phyloP scores from a whole-genome alignment of 2,888 invertebrate species.

The Diploptera punctata region DNA sequence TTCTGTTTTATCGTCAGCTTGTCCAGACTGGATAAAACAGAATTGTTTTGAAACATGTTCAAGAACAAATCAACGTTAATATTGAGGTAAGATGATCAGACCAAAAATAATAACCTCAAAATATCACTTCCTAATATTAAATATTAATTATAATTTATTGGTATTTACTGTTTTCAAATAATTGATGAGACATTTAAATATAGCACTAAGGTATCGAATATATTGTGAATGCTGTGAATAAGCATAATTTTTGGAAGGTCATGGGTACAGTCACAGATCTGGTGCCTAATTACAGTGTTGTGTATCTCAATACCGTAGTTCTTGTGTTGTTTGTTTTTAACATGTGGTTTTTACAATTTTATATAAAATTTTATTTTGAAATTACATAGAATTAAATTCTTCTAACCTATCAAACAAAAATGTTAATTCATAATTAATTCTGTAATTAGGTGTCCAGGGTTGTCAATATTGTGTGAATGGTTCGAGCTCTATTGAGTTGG shows the following conservation, averaged over 20 bases:
- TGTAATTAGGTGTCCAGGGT: conserved; percentile 13
- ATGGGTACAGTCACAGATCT: neutral
- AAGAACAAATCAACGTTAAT: no score
- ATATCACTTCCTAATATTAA: no score
- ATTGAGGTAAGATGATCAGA: no score
- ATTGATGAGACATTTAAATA: no score
- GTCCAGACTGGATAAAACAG: no score
- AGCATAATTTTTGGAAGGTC: neutral
- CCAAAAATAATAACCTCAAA: no score
- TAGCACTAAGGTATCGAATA: no score
- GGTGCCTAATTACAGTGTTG: neutral
- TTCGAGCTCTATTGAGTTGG: neutral
- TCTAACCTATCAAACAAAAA: neutral
- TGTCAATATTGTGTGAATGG: neutral
- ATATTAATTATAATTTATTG: no score
- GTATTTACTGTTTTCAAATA: no score
- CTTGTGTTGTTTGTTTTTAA: neutral
- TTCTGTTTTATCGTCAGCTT: no score
- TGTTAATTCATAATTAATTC: neutral
- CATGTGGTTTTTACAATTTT: neutral
- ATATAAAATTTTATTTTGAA: neutral
- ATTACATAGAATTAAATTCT: neutral
- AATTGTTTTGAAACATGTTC: no score
- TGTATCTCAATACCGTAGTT: neutral
- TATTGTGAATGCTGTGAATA: no score